A percentile compares a stretch with the other conserved stretches of the same genome.
phyloP scores from a whole-genome alignment of 2,888 invertebrate species.

The Ornithoptera priamus region DNA sequence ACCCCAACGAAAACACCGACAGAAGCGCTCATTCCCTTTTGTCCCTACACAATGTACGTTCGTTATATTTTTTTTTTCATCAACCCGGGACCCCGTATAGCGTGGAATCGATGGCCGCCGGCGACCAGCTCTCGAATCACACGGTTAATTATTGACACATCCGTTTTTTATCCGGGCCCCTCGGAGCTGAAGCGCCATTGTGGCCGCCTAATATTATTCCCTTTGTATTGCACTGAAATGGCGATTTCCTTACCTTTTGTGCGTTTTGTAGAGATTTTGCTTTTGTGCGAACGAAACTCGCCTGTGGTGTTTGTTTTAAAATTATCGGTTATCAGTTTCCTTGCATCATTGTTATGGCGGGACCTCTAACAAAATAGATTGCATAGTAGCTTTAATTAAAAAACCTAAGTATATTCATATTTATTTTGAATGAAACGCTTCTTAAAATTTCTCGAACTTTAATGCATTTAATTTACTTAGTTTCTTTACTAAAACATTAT shows the following conservation, averaged over 20 bases:
- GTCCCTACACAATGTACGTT: constrained; percentile 35
- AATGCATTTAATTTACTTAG: too few relatives aligned
- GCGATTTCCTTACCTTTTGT: constrained; percentile 71
- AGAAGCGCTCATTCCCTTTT: constrained; percentile 32
- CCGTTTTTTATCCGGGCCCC: constrained; percentile 66
- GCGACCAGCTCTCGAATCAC: constrained; percentile 66
- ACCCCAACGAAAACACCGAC: constrained; percentile 49
- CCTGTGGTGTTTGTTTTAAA: constrained; percentile 49
- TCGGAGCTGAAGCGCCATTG: constrained; percentile 52
- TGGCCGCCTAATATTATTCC: constrained; percentile 62
- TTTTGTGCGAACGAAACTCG: constrained; percentile 46
- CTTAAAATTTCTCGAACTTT: too few relatives aligned
- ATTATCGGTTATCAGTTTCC: constrained; percentile 56
- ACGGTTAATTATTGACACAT: constrained; percentile 79
- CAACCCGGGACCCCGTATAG: constrained; percentile 50
- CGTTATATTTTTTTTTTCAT: constrained; percentile 38
- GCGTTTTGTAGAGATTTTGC: constrained; percentile 40
- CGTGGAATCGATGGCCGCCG: constrained; percentile 67
- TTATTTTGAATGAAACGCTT: too few relatives aligned
- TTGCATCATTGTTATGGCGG: not conserved
- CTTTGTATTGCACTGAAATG: constrained; percentile 54
- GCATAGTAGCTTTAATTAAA: too few relatives aligned
- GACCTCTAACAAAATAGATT: too few relatives aligned
- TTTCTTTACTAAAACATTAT: too few relatives aligned
- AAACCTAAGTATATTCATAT: too few relatives aligned